Evolutionary conservation across 1,140 invertebrate genomes (phyloP).

Genomic region (Gonioctena quinquepunctata): DNA sequence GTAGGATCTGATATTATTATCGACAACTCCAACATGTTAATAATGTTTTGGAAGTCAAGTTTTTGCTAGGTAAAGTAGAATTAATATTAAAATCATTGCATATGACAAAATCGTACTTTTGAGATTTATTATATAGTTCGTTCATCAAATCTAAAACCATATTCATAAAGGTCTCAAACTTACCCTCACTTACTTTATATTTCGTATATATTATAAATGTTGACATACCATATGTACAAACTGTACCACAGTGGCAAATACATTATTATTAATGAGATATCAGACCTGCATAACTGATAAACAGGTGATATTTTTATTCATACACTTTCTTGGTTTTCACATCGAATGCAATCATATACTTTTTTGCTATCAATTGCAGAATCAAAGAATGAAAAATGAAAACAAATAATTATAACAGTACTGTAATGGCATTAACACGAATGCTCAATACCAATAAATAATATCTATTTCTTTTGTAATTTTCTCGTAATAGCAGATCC

Average conservation of each 20-base stretch:
- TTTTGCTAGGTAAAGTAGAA: not conserved
- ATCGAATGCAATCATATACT: not conserved
- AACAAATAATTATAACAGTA: conserved; percentile 2
- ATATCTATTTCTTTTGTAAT: not conserved
- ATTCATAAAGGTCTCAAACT: not conserved
- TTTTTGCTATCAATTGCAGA: not conserved
- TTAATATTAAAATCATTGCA: not conserved
- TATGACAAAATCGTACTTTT: no score
- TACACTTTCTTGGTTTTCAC: not conserved
- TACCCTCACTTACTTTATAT: conserved; percentile 71
- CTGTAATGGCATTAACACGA: not conserved
- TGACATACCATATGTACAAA: no score
- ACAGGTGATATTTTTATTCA: not conserved
- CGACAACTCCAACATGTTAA: not conserved
- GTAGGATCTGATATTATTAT: not conserved
- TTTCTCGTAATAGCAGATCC: not conserved
- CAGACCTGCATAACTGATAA: not conserved
- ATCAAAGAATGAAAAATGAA: not conserved
- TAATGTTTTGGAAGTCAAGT: not conserved
- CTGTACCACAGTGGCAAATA: no score
- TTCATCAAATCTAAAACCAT: not conserved
- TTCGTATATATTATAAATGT: not conserved
- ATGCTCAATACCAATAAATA: conserved; percentile 1
- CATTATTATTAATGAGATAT: no score
- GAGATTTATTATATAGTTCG: not conserved